A percentile compares a stretch with the other conserved stretches of the same genome.
Conservation (phyloP, 53 echinoderm and acorn worm genomes). For the Patiria pectinifera region DNA sequence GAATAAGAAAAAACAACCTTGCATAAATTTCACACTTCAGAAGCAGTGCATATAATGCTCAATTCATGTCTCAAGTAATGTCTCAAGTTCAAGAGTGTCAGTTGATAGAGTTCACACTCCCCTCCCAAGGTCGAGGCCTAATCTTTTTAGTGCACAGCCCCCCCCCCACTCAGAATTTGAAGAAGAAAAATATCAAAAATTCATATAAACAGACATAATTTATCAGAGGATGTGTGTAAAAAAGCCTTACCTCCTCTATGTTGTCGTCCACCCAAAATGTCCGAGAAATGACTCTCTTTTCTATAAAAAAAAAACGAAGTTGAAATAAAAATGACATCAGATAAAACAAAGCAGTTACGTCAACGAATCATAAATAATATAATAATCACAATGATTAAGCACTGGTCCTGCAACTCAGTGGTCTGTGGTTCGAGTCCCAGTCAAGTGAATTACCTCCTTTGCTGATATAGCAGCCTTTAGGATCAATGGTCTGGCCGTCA, state of each 20-base stretch:
- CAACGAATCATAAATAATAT: too few species aligned
- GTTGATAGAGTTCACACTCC: too few species aligned
- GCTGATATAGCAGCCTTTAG: conserved; percentile 11
- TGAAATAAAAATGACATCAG: neutral
- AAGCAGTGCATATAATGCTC: too few species aligned
- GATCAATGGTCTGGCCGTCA: neutral
- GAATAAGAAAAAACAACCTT: neutral
- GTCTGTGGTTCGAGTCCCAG: neutral
- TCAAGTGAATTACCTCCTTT: conserved; percentile 21
- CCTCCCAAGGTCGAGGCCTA: too few species aligned
- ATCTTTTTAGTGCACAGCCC: too few species aligned
- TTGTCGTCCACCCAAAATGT: neutral
- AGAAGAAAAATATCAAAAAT: too few species aligned
- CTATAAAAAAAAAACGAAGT: neutral
- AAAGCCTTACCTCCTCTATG: neutral
- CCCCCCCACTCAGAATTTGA: too few species aligned
- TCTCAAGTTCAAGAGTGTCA: neutral
- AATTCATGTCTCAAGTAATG: too few species aligned
- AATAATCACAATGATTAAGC: too few species aligned
- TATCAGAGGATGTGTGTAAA: too few species aligned
- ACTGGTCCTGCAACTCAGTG: too few species aligned
- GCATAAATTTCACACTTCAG: neutral
- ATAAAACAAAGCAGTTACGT: neutral
- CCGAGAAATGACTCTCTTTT: neutral
- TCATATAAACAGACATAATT: too few species aligned